phyloP scores from a whole-genome alignment of 2,113 vertebrate genomes.

The Myrmecobius fasciatus region DNA sequence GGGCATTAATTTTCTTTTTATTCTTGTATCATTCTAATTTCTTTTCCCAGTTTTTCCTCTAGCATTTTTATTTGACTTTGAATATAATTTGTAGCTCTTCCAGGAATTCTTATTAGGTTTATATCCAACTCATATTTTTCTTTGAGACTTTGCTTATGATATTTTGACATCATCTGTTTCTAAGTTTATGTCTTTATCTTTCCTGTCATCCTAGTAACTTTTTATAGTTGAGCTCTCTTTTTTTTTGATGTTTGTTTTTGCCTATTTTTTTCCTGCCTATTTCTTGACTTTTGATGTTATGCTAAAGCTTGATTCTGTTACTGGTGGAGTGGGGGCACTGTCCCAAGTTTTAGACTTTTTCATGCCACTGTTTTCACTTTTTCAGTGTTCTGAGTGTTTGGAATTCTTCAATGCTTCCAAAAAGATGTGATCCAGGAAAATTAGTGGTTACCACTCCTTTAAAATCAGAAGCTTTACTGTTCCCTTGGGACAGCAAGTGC shows the following conservation, averaged over 20 bases:
- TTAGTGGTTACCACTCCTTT: background rate
- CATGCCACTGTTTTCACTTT: too few species aligned
- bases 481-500: background rate
- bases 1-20: background rate
- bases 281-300: background rate
- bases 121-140: background rate
- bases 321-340: background rate
- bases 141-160: background rate
- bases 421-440: background rate
- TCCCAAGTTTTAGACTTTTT: background rate
- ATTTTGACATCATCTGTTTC: background rate
- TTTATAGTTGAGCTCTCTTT: background rate
- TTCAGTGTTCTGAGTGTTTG: background rate
- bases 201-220: background rate
- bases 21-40: background rate
- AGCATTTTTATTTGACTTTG: background rate
- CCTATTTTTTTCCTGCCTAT: background rate
- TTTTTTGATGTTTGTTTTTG: background rate
- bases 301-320: background rate
- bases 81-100: background rate
- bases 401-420: background rate
- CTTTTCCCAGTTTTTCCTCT: background rate
- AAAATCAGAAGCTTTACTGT: background rate
- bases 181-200: background rate
- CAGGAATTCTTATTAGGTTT: background rate